Evolutionary conservation across 2,888 invertebrate genomes (phyloP).

Genomic region (Morpho deidamia): DNA sequence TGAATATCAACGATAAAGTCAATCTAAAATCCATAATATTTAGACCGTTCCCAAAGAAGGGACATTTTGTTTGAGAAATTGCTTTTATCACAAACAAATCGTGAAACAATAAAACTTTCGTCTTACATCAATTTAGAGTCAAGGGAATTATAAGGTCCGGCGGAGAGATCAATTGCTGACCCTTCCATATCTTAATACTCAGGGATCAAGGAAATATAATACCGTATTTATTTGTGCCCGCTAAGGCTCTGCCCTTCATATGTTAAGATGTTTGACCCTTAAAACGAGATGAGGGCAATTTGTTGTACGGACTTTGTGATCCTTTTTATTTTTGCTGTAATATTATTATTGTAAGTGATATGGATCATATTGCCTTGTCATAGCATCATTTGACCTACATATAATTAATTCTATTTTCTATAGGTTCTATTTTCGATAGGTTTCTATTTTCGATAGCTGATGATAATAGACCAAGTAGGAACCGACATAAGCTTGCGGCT

Average conservation of each 20-base stretch:
- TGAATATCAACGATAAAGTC: too few relatives aligned
- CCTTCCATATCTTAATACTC: slow-evolving; percentile 60
- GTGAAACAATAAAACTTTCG: slow-evolving; percentile 43
- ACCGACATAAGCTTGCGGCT: too few relatives aligned
- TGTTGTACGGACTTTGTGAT: slow-evolving; percentile 55
- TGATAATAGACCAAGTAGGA: too few relatives aligned
- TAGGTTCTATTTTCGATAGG: not conserved
- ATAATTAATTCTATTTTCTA: not conserved
- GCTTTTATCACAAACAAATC: too few relatives aligned
- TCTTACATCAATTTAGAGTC: slow-evolving; percentile 47
- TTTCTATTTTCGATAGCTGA: too few relatives aligned
- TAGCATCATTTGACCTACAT: not conserved
- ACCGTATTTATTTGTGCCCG: slow-evolving; percentile 73
- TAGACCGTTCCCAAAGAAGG: too few relatives aligned
- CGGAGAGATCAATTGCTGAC: slow-evolving; percentile 53
- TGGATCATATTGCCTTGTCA: not conserved
- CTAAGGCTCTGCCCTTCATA: slow-evolving; percentile 64
- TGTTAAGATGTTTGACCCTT: slow-evolving; percentile 66
- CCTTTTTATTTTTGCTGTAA: slow-evolving; percentile 27
- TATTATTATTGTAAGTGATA: slow-evolving; percentile 21
- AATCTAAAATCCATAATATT: too few relatives aligned
- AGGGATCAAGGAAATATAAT: slow-evolving; percentile 73
- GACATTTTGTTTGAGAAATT: too few relatives aligned
- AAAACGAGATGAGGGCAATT: slow-evolving; percentile 68
- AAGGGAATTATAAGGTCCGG: slow-evolving; percentile 44